phyloP scores from a whole-genome alignment of 2,113 vertebrate species.

The Vulpes ferrilata region DNA sequence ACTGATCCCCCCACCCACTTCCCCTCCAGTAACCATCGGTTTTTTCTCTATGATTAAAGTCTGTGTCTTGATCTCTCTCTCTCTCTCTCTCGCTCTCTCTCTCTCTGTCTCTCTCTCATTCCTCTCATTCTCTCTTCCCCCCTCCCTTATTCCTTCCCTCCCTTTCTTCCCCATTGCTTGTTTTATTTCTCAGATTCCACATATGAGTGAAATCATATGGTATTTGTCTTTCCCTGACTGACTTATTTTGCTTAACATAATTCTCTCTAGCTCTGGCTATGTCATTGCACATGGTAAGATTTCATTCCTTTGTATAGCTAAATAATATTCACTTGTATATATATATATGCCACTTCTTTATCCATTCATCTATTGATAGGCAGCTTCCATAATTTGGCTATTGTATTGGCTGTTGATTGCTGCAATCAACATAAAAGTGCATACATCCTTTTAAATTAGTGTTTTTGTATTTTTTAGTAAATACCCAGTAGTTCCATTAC shows the following conservation, averaged over 20 bases:
- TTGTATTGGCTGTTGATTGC: neutral
- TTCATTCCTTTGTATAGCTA: neutral
- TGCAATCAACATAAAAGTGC: neutral
- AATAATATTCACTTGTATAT: neutral
- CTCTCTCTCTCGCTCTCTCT: neutral
- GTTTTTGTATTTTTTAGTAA: neutral
- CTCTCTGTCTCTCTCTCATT: neutral
- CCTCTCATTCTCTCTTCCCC: neutral
- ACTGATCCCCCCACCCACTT: neutral
- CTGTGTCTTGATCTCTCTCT: neutral
- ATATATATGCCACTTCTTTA: neutral
- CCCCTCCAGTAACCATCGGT: neutral
- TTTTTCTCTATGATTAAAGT: too few species aligned
- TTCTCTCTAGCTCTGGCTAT: neutral
- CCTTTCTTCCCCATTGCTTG: neutral
- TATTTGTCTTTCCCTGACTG: neutral
- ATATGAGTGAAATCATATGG: neutral
- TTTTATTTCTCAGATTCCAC: neutral
- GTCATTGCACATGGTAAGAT: neutral
- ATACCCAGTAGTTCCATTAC: neutral
- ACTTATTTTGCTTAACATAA: neutral
- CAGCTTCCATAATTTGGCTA: neutral
- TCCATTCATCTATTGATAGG: neutral
- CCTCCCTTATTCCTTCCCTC: neutral
- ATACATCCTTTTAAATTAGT: neutral